Evolutionary conservation across 2,888 invertebrate genomes (phyloP).

Genomic region (Xestia xanthographa): DNA sequence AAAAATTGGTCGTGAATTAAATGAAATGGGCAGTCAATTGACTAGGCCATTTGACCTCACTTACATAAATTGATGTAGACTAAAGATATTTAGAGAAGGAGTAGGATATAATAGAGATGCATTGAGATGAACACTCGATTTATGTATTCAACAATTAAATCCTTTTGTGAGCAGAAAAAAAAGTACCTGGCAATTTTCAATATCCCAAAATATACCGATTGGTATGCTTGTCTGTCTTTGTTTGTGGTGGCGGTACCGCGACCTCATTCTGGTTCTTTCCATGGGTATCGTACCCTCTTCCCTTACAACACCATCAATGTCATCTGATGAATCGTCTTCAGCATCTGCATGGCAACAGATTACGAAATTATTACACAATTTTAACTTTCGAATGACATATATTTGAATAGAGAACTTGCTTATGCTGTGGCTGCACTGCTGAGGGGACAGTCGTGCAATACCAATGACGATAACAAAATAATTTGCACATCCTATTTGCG

Average conservation of each 20-base stretch:
- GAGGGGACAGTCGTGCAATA: slow-evolving; percentile 20
- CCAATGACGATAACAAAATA: slow-evolving; percentile 23
- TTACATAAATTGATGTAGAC: background rate
- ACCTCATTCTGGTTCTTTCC: slow-evolving; percentile 83
- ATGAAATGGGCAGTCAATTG: background rate
- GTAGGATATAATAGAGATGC: background rate
- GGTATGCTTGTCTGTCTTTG: slow-evolving; percentile 85
- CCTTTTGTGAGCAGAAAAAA: background rate
- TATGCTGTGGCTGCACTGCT: background rate
- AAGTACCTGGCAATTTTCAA: slow-evolving; percentile 95
- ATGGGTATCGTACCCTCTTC: slow-evolving; percentile 78
- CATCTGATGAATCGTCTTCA: slow-evolving; percentile 87
- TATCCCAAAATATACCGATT: slow-evolving; percentile 98
- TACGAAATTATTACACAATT: background rate
- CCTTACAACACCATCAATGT: slow-evolving; percentile 74
- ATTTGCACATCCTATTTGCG: slow-evolving; percentile 44
- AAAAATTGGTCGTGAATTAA: background rate
- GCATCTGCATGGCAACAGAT: slow-evolving; percentile 75
- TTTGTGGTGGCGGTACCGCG: slow-evolving; percentile 85
- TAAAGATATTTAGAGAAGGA: background rate
- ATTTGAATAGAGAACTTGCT: background rate
- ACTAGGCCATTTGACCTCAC: background rate
- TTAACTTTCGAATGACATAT: background rate
- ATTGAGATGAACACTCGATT: background rate
- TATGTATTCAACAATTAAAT: background rate